Percentiles rank a stretch among this genome's conserved stretches.
phyloP scores from a whole-genome alignment of 2,797 vertebrate species.

The Pseudopleuronectes americanus region DNA sequence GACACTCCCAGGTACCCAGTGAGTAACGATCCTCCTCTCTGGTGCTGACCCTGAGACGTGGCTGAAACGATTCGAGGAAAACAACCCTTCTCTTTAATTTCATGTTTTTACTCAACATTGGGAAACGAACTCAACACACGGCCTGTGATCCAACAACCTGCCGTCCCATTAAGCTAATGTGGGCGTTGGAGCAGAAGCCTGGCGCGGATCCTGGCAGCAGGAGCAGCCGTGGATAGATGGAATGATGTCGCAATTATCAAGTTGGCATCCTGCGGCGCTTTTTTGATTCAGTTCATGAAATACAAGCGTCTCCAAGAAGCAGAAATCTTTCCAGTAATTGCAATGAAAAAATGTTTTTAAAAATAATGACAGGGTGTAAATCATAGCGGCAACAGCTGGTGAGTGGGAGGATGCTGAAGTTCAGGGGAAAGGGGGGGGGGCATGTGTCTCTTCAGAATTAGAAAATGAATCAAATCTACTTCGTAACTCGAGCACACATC shows the following conservation, averaged over 20 bases:
- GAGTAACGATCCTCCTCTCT: too few relatives aligned
- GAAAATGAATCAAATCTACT: too few relatives aligned
- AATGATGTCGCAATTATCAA: constrained; percentile 50
- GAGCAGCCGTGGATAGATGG: constrained; percentile 34
- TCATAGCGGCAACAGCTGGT: constrained; percentile 51
- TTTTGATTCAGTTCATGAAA: constrained; percentile 20
- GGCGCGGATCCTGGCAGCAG: constrained; percentile 28
- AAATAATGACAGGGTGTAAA: constrained; percentile 35
- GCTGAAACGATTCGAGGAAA: too few relatives aligned
- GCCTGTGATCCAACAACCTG: background rate
- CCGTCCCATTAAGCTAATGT: constrained; percentile 33
- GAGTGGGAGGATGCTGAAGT: constrained; percentile 36
- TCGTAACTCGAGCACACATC: too few relatives aligned
- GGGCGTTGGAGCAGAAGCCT: constrained; percentile 34
- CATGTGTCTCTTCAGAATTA: background rate
- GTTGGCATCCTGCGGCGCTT: constrained; percentile 25
- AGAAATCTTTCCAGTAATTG: constrained; percentile 47
- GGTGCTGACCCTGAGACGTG: too few relatives aligned
- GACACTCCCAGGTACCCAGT: too few relatives aligned
- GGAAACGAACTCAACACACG: constrained; percentile 15
- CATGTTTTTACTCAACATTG: constrained; percentile 19
- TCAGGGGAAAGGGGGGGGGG: too few relatives aligned
- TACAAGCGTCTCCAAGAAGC: constrained; percentile 33
- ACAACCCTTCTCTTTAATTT: too few relatives aligned
- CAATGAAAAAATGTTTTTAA: constrained; percentile 21